Evolutionary conservation across 2,797 vertebrate genomes (phyloP).

Genomic region (Valencia hispanica): DNA sequence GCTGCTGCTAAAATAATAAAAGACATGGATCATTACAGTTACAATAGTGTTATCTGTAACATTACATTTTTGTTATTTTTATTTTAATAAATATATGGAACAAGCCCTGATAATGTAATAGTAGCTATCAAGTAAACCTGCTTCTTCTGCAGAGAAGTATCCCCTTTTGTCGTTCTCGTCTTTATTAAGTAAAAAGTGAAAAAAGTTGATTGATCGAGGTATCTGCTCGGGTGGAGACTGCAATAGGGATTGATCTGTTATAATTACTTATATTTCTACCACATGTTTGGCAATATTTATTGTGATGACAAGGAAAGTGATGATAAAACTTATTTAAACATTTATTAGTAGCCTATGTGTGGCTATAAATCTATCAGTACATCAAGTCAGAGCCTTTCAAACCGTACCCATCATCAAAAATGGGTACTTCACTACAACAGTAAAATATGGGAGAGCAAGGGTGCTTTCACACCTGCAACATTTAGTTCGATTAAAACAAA

Average conservation of each 20-base stretch:
- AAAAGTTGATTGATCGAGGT: neutral
- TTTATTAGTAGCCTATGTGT: neutral
- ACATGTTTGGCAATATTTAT: no score
- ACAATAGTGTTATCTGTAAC: neutral
- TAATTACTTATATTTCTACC: no score
- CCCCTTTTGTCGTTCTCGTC: neutral
- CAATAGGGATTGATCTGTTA: neutral
- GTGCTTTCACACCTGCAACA: no score
- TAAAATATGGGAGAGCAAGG: no score
- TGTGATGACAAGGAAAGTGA: neutral
- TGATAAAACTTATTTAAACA: neutral
- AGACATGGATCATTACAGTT: neutral
- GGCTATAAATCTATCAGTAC: neutral
- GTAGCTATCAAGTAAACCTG: neutral
- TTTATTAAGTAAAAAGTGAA: neutral
- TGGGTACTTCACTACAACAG: neutral
- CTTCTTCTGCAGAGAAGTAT: neutral
- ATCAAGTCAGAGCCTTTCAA: neutral
- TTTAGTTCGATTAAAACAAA: no score
- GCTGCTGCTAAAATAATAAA: no score
- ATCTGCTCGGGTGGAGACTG: neutral
- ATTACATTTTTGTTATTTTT: neutral
- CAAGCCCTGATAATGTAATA: neutral
- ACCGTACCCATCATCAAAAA: neutral
- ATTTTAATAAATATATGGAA: no score